Base-by-base conservation (phyloP, 37 sponge, comb jelly and placozoan genomes). In the Corticium candelabrum region DNA sequence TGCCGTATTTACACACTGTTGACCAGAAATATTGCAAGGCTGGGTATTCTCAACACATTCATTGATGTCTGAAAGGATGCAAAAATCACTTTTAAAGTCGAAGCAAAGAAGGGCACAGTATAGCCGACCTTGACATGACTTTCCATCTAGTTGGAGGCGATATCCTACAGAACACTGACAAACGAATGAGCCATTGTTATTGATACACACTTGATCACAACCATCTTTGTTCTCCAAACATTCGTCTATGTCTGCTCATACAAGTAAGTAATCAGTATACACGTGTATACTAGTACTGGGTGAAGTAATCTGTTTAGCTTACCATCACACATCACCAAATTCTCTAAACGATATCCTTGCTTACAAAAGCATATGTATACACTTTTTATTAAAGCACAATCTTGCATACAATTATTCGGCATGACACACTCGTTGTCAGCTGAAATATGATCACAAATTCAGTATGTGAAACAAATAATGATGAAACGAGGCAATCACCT, bases 101-200 rank as follows among this genome's bases (percentile, higher is more conserved):
- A n/a, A n/a, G n/a, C n/a, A n/a, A n/a, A n/a, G n/a, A n/a, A n/a
- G n/a, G n/a, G n/a, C n/a, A n/a, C n/a, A n/a, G n/a, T n/a, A n/a
- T n/a, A n/a, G n/a, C n/a, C n/a, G n/a, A n/a, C n/a, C n/a, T n/a
- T n/a, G n/a, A n/a, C n/a, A n/a, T n/a, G n/a, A n/a, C n/a, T n/a
- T n/a, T n/a, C n/a, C n/a, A n/a, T n/a, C n/a, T n/a, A n/a, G n/a
- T n/a, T 85, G 35, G 69, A 79, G 69, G 21, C 31, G 35, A 35
- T 69, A 79, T 1, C 80, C 80, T 5, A 1, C 3, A 1, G 29
- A 2, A 35, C 80, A 79, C 15, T 27, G 34, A 68, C 80, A 79
- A 34, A 7, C 38, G 67, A 79, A 79, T 1, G 80, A 79, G 36
- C 80, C 80, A 29, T 34, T 69, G 34, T 68, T 79, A 35, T 79